Base-by-base conservation (phyloP, 2,113 vertebrate genomes). In the Platichthys stellatus region DNA sequence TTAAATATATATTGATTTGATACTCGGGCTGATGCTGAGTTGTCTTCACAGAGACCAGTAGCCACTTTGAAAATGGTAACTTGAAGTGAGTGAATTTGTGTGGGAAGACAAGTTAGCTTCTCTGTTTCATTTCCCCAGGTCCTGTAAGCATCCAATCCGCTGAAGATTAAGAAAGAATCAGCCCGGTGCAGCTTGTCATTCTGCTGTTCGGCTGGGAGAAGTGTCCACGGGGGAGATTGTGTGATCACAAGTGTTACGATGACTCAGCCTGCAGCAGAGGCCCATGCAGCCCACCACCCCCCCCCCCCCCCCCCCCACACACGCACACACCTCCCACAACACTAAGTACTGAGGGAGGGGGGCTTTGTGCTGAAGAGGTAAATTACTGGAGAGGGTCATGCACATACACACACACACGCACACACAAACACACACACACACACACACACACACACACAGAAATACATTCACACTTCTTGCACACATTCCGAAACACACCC, bases 251-350 rank as follows among this genome's bases (percentile, higher is more conserved):
- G 66, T 69, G 84, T 83, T 81, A 86, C 63, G 85, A 89, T 90
- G 89, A 92, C 76, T 92, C 90, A 90, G 90, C 83, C 64, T 85
- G 82, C 86, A 78, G 84, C 64, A 87, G 24, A 85, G 57, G 10
- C 59, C 53, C 72, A 62, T 69, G 72, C 78, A 72, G 74, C 74
- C 75, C 43, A 35, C 49, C 58, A 14, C 15, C 45, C 45, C 45
- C 45, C 45, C 45, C 24, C 24, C 24, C 24, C 14, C 57, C 23
- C 45, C 45, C 14, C 43, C 14, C 43, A 24, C 24, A 24, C 24
- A 24, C 24, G 2, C 24, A 24, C 24, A 28, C 45, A 21, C n/a
- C 21, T 23, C 20, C 63, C 31, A 40, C 74, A 67, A 64, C 69
- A 69, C 68, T 49, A 67, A 76, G 72, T 23, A 61, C 72, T 12